Conservation (phyloP, 2,888 invertebrate genomes). For the Athalia cordata region DNA sequence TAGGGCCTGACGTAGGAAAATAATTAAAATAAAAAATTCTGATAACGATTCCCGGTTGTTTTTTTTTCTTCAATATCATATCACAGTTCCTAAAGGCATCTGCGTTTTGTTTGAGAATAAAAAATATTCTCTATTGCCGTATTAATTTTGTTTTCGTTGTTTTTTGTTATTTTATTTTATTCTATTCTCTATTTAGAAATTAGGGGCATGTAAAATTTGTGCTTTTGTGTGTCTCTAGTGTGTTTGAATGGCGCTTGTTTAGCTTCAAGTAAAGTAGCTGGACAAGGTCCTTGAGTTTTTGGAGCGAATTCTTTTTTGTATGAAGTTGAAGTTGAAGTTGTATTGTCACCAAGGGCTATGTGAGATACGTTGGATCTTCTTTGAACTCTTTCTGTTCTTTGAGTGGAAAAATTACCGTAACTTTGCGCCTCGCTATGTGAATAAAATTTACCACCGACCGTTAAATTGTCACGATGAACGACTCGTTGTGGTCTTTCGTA, state of each 20-base stretch:
- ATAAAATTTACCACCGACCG: slow-evolving; percentile 84
- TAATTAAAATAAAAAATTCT: too few species aligned
- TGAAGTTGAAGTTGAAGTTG: slow-evolving; percentile 77
- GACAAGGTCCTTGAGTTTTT: slow-evolving; percentile 84
- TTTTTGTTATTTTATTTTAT: neutral
- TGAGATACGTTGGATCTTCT: slow-evolving; percentile 84
- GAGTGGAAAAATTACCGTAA: slow-evolving; percentile 81
- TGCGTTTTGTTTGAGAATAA: too few species aligned
- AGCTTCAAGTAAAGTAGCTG: slow-evolving; percentile 85
- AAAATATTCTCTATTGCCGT: too few species aligned
- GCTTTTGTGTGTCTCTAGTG: slow-evolving; percentile 88
- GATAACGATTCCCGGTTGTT: too few species aligned
- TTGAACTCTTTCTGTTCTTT: slow-evolving; percentile 78
- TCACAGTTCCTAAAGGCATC: slow-evolving; percentile 19
- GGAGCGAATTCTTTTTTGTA: slow-evolving; percentile 88
- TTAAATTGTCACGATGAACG: slow-evolving; percentile 80
- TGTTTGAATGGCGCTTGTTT: slow-evolving; percentile 88
- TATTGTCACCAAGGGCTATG: slow-evolving; percentile 83
- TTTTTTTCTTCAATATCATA: slow-evolving; percentile 6
- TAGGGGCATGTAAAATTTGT: slow-evolving; percentile 87
- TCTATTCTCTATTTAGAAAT: slow-evolving; percentile 72
- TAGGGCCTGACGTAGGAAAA: too few species aligned
- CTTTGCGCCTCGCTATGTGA: slow-evolving; percentile 83
- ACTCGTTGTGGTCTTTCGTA: slow-evolving; percentile 80
- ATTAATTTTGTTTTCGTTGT: neutral